Evolutionary conservation across 2,113 vertebrate species (phyloP).

Genomic region (Hemiscyllium ocellatum): DNA sequence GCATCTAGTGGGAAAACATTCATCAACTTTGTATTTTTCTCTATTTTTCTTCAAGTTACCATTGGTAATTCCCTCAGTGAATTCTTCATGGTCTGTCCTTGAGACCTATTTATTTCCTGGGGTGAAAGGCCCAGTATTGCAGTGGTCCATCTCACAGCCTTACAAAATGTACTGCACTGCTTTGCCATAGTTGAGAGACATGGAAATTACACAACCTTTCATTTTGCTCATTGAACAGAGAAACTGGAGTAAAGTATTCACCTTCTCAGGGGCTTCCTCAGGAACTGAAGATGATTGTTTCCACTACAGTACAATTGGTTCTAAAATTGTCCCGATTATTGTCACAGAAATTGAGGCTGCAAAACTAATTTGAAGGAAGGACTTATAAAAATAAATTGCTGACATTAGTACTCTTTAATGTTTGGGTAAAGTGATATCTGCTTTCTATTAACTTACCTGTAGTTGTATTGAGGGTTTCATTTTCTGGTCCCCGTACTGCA

Average conservation of each 20-base stretch:
- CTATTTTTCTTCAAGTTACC: not conserved
- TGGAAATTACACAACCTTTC: not conserved
- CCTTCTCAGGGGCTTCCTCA: not conserved
- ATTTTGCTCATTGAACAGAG: not conserved
- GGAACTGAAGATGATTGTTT: not conserved
- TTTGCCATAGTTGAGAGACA: not conserved
- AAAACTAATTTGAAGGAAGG: not conserved
- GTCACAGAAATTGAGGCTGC: no score
- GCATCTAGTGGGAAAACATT: not conserved
- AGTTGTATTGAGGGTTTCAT: not conserved
- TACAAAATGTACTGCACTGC: not conserved
- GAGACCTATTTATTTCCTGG: not conserved
- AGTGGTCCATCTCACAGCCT: no score
- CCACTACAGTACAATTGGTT: no score
- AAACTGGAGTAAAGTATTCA: not conserved
- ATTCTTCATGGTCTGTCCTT: not conserved
- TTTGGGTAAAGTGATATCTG: not conserved
- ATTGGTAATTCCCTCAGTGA: not conserved
- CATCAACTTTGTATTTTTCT: not conserved
- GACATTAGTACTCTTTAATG: not conserved
- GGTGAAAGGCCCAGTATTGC: not conserved
- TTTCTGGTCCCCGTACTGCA: not conserved
- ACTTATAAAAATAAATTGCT: not conserved
- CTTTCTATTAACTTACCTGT: not conserved
- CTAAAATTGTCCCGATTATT: not conserved